phyloP scores from a whole-genome alignment of 2,113 vertebrate genomes.

The Sinosuthora webbiana region DNA sequence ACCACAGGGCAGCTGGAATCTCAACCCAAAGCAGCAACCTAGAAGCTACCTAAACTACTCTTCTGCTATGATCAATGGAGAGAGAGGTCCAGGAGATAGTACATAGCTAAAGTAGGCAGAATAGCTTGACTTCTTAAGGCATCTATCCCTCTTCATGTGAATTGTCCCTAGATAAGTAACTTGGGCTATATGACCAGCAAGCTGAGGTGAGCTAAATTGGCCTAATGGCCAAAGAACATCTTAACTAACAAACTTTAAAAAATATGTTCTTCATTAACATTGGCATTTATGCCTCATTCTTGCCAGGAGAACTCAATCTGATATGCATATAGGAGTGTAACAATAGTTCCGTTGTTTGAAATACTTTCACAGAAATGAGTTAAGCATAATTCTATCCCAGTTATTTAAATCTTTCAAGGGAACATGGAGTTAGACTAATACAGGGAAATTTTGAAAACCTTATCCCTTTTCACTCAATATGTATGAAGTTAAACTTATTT shows the following conservation, averaged over 20 bases:
- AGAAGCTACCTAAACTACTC: background rate
- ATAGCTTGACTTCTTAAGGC: background rate
- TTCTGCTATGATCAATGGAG: background rate
- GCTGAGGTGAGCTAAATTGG: background rate
- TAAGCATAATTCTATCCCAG: background rate
- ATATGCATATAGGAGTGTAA: background rate
- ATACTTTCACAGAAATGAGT: background rate
- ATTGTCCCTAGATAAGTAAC: background rate
- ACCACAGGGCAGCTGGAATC: background rate
- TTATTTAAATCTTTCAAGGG: background rate
- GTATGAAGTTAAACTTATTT: background rate
- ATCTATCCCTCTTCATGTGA: background rate
- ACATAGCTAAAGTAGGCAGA: background rate
- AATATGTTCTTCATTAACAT: background rate
- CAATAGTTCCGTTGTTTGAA: background rate
- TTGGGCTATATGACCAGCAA: background rate
- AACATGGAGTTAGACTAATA: background rate
- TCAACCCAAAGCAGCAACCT: background rate
- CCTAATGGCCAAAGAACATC: background rate
- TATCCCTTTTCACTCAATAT: background rate
- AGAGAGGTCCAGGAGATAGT: background rate
- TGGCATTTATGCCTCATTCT: background rate
- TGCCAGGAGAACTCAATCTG: background rate
- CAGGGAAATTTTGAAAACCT: background rate
- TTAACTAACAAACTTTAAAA: background rate